Evolutionary conservation across 1,140 invertebrate species (phyloP).

Genomic region (Sweltsa coloradensis): DNA sequence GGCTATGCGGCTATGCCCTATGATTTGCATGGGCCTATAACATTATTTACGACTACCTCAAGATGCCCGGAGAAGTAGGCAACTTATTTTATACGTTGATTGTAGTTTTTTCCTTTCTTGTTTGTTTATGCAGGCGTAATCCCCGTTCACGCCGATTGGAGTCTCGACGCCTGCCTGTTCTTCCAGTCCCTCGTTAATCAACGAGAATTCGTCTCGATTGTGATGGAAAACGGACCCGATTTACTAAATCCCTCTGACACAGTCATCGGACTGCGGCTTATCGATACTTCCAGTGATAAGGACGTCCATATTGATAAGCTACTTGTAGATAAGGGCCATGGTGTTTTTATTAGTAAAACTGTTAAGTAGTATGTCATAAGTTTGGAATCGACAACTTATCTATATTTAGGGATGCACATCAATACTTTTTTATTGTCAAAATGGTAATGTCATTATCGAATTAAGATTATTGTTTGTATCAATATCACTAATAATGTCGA

Average conservation of each 20-base stretch:
- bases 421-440: too few relatives aligned
- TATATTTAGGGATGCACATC: background rate
- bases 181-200: constrained; percentile 43
- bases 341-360: too few relatives aligned
- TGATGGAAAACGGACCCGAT: constrained; percentile 35
- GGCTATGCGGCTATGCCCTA: too few relatives aligned
- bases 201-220: constrained; percentile 38
- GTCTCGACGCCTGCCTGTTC: constrained; percentile 38
- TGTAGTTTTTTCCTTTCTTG: constrained; percentile 10
- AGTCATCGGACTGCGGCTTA: constrained; percentile 37
- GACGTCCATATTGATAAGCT: constrained; percentile 38
- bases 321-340: constrained; percentile 36
- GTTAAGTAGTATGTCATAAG: too few relatives aligned
- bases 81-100: too few relatives aligned
- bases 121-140: constrained; percentile 32
- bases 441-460: too few relatives aligned
- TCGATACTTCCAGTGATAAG: constrained; percentile 36
- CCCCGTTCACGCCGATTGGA: constrained; percentile 41
- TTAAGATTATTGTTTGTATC: too few relatives aligned
- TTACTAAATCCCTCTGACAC: constrained; percentile 32
- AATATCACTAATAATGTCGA: too few relatives aligned
- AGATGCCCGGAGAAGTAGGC: too few relatives aligned
- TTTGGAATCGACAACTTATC: background rate
- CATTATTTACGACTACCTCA: too few relatives aligned
- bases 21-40: too few relatives aligned